Percentiles rank a stretch among this genome's conserved stretches.
phyloP scores from a whole-genome alignment of 64 coral and sea anemone genomes.

The Astreopora myriophthalma region DNA sequence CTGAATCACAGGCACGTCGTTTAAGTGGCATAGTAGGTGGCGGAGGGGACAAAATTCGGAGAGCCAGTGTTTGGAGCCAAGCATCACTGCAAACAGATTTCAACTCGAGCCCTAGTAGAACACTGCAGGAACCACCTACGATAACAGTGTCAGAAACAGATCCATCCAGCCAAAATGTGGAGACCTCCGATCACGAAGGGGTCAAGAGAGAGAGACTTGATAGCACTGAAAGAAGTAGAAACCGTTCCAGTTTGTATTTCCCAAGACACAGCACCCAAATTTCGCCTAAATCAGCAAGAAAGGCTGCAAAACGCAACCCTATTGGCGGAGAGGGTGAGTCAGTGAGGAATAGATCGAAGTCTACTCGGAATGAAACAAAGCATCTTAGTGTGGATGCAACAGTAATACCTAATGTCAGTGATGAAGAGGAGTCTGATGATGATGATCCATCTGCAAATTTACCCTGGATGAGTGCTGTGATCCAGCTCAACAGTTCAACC shows the following conservation, averaged over 20 bases:
- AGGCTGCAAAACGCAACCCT: neutral
- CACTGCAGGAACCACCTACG: slow-evolving; percentile 61
- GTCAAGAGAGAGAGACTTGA: neutral
- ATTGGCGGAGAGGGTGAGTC: slow-evolving; percentile 37
- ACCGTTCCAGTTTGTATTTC: slow-evolving; percentile 20
- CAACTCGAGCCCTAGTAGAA: slow-evolving; percentile 34
- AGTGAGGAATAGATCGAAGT: slow-evolving; percentile 39
- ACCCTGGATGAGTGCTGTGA: slow-evolving; percentile 90
- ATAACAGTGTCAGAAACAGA: slow-evolving; percentile 78
- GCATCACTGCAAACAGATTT: slow-evolving; percentile 67
- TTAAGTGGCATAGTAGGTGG: slow-evolving; percentile 80
- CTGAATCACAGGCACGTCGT: slow-evolving; percentile 61
- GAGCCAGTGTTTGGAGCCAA: slow-evolving; percentile 82
- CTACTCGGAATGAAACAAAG: slow-evolving; percentile 36
- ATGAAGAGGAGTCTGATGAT: slow-evolving; percentile 77
- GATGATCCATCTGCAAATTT: slow-evolving; percentile 85
- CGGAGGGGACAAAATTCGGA: slow-evolving; percentile 56
- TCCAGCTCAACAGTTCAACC: slow-evolving; percentile 82
- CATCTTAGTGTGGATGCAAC: slow-evolving; percentile 45
- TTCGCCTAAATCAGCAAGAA: slow-evolving; percentile 5
- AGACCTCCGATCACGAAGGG: neutral
- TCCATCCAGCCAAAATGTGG: neutral
- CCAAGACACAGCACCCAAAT: neutral
- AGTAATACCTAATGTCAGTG: slow-evolving; percentile 1
- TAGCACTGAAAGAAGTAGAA: neutral